A percentile compares a stretch with the other conserved stretches of the same genome.
These are phyloP conservation scores for Orchestes rusci DNA, from an alignment of 2,888 invertebrate genomes.

Conservation along the genomic window DNA sequence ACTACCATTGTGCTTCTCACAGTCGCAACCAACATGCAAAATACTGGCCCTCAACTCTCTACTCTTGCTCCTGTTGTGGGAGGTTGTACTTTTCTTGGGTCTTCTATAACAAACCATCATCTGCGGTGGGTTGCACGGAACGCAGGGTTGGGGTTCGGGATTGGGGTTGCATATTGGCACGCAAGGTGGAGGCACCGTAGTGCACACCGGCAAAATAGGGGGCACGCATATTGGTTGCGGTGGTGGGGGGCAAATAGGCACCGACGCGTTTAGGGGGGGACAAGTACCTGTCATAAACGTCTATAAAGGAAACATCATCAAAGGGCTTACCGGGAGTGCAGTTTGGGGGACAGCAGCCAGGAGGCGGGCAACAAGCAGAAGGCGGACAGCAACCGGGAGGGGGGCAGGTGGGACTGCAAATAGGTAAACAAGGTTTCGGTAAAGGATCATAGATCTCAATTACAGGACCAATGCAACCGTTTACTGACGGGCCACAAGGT, in stretches of 20 bases:
- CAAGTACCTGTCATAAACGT: slow-evolving; percentile 41
- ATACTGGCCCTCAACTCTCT: slow-evolving; percentile 49
- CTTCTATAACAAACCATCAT: slow-evolving; percentile 50
- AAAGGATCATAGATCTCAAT: slow-evolving; percentile 50
- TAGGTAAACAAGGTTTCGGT: slow-evolving; percentile 52
- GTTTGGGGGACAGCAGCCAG: slow-evolving; percentile 43
- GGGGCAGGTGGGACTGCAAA: slow-evolving; percentile 39
- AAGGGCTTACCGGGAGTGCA: slow-evolving; percentile 19
- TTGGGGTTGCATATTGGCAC: slow-evolving; percentile 46
- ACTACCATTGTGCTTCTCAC: slow-evolving; percentile 50
- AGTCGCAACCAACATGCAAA: slow-evolving; percentile 51
- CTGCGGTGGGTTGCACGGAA: slow-evolving; percentile 51
- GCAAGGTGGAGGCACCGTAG: slow-evolving; percentile 46
- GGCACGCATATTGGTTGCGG: slow-evolving; percentile 47
- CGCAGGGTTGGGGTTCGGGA: slow-evolving; percentile 51
- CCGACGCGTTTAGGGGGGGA: slow-evolving; percentile 39
- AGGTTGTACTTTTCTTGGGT: slow-evolving; percentile 38
- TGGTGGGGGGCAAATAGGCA: slow-evolving; percentile 31
- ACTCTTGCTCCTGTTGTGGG: slow-evolving; percentile 44
- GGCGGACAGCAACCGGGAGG: slow-evolving; percentile 40
- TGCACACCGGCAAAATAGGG: slow-evolving; percentile 44
- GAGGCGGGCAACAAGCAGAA: slow-evolving; percentile 31
- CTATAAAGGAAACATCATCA: not conserved
- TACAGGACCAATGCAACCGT: slow-evolving; percentile 36
- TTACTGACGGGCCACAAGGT: slow-evolving; percentile 34